A percentile compares a stretch with the other conserved stretches of the same genome.
These are phyloP conservation scores for Formica selysi DNA, from an alignment of 1,140 invertebrate genomes.

Conservation along the genomic window DNA sequence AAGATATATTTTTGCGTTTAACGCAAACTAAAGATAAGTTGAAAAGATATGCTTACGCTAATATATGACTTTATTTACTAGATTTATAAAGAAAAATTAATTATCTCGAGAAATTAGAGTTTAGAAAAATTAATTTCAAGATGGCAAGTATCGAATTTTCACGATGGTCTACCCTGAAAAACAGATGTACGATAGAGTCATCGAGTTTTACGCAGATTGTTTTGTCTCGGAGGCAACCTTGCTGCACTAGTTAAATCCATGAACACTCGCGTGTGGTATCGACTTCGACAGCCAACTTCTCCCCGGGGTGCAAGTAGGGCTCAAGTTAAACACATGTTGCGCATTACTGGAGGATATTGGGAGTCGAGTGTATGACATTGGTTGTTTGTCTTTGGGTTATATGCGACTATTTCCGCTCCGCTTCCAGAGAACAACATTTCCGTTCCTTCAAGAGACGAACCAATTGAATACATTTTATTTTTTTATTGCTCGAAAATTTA, in stretches of 20 bases:
- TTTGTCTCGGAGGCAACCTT: slow-evolving; percentile 26
- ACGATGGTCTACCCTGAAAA: neutral
- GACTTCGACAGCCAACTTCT: slow-evolving; percentile 61
- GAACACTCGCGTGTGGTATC: slow-evolving; percentile 60
- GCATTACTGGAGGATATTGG: slow-evolving; percentile 68
- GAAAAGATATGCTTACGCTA: neutral
- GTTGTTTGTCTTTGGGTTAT: slow-evolving; percentile 72
- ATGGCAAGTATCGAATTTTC: neutral
- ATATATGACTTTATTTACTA: no score
- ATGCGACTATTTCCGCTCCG: slow-evolving; percentile 63
- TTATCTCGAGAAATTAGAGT: neutral
- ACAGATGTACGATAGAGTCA: neutral
- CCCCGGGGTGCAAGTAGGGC: slow-evolving; percentile 57
- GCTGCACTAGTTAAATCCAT: slow-evolving; percentile 54
- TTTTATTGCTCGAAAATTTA: neutral
- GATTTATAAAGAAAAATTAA: neutral
- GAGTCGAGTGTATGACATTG: slow-evolving; percentile 53
- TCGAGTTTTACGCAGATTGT: slow-evolving; percentile 23
- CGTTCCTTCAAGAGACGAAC: slow-evolving; percentile 23
- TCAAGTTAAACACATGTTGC: slow-evolving; percentile 72
- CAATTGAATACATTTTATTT: neutral
- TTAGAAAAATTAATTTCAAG: neutral
- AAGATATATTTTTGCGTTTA: no score
- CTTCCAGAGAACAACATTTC: slow-evolving; percentile 18
- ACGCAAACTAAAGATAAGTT: neutral